These are phyloP conservation scores for Rhopilema esculentum DNA, from an alignment of 30 jellyfish, hydroid and myxozoan genomes.

Conservation along the genomic window DNA sequence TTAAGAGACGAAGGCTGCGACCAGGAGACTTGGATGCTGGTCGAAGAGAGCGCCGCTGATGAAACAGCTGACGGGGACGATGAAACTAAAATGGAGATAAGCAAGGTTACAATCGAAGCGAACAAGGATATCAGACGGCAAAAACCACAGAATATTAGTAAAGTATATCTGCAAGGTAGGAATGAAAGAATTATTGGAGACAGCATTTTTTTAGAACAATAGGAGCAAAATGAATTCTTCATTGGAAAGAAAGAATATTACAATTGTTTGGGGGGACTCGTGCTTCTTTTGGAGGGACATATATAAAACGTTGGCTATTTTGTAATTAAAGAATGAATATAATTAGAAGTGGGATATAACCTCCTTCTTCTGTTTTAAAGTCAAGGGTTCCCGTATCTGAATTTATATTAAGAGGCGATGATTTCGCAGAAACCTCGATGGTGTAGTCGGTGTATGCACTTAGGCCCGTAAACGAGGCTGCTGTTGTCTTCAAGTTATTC, in stretches of 20 bases:
- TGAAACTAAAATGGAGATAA: conserved; percentile 15
- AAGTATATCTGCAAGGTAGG: not conserved
- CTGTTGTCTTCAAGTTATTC: not conserved
- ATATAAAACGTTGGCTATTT: no score
- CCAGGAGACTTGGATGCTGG: conserved; percentile 56
- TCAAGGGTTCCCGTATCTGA: conserved; percentile 46
- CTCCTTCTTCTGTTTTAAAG: conserved; percentile 66
- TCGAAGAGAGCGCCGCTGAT: conserved; percentile 42
- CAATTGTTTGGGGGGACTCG: not conserved
- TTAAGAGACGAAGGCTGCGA: conserved; percentile 47
- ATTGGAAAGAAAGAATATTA: not conserved
- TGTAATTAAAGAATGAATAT: no score
- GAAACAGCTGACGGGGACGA: conserved; percentile 45
- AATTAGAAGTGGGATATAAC: no score
- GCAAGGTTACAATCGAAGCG: not conserved
- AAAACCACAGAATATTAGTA: not conserved
- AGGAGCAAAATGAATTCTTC: no score
- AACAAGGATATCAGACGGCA: no score
- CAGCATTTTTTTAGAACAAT: no score
- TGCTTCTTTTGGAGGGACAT: no score
- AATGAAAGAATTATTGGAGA: no score
- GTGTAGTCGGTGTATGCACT: conserved; percentile 48
- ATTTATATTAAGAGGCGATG: not conserved
- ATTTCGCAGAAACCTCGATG: conserved; percentile 41
- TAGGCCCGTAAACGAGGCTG: conserved; percentile 32